Evolutionary conservation across 2,797 vertebrate species (phyloP), one percentile per base, ranked within the genome.

Genomic region (Halcyon chelicuti): DNA sequence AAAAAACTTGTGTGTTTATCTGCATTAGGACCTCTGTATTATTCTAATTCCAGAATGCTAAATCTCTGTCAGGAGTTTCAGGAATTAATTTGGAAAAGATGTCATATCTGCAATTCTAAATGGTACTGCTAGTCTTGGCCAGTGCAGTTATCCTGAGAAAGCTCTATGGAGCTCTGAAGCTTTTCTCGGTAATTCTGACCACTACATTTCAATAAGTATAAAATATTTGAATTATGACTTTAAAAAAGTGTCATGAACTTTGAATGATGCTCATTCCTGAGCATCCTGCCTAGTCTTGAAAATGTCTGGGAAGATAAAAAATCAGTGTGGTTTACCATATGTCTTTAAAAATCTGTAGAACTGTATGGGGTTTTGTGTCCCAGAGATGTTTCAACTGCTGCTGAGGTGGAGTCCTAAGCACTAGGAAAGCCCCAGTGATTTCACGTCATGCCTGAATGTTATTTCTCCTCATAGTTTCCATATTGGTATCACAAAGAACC

Each of bases 191-290:
- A 51, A 39, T 8, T 19, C 19, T 63, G 39, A 52, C 57, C 0
- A 0, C 7, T 70, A 25, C 65, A 82, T 73, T 76, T 65, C 0
- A 0, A 19, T 42, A 39, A 88, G 23, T 14, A 19, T 29, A 26
- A 73, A 93, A 19, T 51, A 54, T 21, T 78, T 73, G 5, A 89
- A 58, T 75, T 5, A 6, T 0, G 0, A n/a, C 22, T 5, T n/a
- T 82, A 52, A 58, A 75, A 65, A 72, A 76, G 15, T 79, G 37
- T 23, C 20, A 23, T 40, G 35, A 66, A 22, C 37, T 80, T 85
- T 47, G 25, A 68, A 39, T 0, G 2, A 8, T 73, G 67, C 6
- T 72, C 16, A 11, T 72, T 78, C 35, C 74, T 46, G n/a, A 94
- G 46, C 13, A 52, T 75, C 31, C 66, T 88, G 33, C 17, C 54